Percentiles rank a stretch among this genome's conserved stretches.
These are phyloP conservation scores for Triplophysa yarkandensis DNA, from an alignment of 2,797 vertebrate species.

Conservation along the genomic window DNA sequence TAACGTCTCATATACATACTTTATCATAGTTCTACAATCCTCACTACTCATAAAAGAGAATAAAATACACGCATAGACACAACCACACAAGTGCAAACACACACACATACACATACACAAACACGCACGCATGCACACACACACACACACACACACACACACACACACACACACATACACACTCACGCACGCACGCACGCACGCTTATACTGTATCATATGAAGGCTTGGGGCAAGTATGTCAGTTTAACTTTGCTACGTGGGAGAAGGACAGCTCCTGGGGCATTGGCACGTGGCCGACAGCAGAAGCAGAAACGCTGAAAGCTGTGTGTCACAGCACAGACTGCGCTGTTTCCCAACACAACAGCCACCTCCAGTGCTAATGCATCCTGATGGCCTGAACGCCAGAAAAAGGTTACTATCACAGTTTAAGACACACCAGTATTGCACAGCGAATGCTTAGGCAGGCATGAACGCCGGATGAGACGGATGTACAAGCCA, in stretches of 20 bases:
- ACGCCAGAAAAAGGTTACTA: conserved; percentile 60
- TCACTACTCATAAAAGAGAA: background rate
- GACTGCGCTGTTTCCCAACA: conserved; percentile 33
- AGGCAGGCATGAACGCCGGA: conserved; percentile 56
- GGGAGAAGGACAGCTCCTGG: conserved; percentile 25
- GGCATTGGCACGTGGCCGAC: conserved; percentile 16
- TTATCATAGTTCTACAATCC: background rate
- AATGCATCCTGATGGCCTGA: conserved; percentile 55
- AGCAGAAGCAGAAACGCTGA: conserved; percentile 10
- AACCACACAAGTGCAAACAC: no score
- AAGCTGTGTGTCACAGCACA: conserved; percentile 37
- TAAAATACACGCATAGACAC: no score
- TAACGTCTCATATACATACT: background rate
- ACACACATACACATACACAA: background rate
- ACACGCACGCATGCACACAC: background rate
- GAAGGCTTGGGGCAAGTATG: conserved; percentile 38
- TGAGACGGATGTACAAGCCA: conserved; percentile 54
- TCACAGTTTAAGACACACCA: conserved; percentile 58
- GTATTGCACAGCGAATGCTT: conserved; percentile 53
- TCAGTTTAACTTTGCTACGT: conserved; percentile 45
- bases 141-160: background rate
- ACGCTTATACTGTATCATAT: conserved; percentile 6
- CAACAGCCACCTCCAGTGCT: conserved; percentile 41
- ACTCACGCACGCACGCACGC: background rate
- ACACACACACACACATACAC: background rate